Evolutionary conservation across 2,113 vertebrate genomes (phyloP).

Genomic region (Corythornis cristatus): DNA sequence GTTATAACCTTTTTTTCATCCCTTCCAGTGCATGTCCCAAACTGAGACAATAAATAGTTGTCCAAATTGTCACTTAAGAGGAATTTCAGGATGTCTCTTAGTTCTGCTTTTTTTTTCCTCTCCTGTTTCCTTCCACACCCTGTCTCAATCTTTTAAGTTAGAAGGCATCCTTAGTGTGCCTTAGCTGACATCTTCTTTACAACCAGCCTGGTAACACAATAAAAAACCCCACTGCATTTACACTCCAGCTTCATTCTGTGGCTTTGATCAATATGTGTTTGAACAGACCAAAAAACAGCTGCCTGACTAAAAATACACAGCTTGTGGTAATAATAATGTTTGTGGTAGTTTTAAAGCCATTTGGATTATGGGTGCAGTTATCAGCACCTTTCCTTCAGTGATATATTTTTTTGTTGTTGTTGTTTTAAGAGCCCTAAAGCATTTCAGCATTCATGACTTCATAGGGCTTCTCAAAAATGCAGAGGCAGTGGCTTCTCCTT

Average conservation of each 20-base stretch:
- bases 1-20: not conserved
- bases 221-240: not conserved
- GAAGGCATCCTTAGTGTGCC: not conserved
- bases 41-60: not conserved
- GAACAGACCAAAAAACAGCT: not conserved
- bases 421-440: not conserved
- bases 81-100: not conserved
- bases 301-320: not conserved
- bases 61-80: not conserved
- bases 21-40: not conserved
- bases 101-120: not conserved
- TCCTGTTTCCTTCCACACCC: not conserved
- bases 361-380: not conserved
- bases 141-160: not conserved
- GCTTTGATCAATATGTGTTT: not conserved
- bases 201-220: not conserved
- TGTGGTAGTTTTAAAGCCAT: not conserved
- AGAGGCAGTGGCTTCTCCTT: not conserved
- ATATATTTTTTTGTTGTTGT: not conserved
- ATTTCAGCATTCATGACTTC: not conserved
- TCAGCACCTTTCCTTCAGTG: not conserved
- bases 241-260: not conserved
- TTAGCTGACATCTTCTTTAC: not conserved
- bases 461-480: not conserved
- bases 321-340: not conserved